phyloP scores from a whole-genome alignment of 1,140 invertebrate genomes.

The Heliothis virescens region DNA sequence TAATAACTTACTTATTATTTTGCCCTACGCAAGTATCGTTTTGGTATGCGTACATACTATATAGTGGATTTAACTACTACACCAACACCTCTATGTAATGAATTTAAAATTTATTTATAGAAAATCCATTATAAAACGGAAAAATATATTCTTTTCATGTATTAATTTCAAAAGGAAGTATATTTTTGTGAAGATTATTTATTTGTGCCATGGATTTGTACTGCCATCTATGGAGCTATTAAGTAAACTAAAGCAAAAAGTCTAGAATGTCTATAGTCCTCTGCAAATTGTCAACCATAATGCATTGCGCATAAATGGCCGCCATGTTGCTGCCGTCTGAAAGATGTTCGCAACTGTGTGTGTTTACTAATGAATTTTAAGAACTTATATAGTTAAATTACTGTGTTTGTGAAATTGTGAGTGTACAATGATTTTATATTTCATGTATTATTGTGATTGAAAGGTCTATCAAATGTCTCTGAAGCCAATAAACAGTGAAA shows the following conservation, averaged over 20 bases:
- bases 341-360: slow-evolving; percentile 86
- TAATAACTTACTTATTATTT: too few species aligned
- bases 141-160: too few species aligned
- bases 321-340: slow-evolving; percentile 87
- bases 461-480: slow-evolving; percentile 85
- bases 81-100: too few species aligned
- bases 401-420: slow-evolving; percentile 86
- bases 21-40: too few species aligned
- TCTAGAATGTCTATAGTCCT: slow-evolving; percentile 80
- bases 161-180: too few species aligned
- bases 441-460: slow-evolving; percentile 80
- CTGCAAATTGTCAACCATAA: slow-evolving; percentile 86
- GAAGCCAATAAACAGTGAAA: slow-evolving; percentile 86
- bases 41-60: too few species aligned
- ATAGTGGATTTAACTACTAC: too few species aligned
- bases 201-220: not conserved
- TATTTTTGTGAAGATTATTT: too few species aligned
- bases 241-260: slow-evolving; percentile 54
- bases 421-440: slow-evolving; percentile 85
- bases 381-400: slow-evolving; percentile 84
- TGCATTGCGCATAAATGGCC: slow-evolving; percentile 87
- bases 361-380: slow-evolving; percentile 87
- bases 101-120: too few species aligned
- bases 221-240: slow-evolving; percentile 73
- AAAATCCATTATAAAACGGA: too few species aligned